phyloP scores from a whole-genome alignment of 2,888 invertebrate species.

The Scaptomyza parva region DNA sequence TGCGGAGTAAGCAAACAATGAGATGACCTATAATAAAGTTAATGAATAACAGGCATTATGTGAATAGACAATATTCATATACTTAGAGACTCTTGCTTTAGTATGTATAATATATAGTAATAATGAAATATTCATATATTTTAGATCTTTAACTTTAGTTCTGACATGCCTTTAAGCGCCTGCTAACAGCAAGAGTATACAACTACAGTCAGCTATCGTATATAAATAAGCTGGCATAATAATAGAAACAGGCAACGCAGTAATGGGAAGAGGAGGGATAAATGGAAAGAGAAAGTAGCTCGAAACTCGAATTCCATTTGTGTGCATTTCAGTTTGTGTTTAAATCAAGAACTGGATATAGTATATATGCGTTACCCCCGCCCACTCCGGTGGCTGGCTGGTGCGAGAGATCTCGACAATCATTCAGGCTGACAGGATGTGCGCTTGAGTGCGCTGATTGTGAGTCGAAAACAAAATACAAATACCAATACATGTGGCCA shows the following conservation, averaged over 20 bases:
- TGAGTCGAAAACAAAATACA: conserved; percentile 65
- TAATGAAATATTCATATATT: not conserved
- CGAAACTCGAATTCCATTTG: conserved; percentile 78
- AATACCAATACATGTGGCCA: conserved; percentile 40
- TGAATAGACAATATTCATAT: not conserved
- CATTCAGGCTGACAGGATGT: conserved; percentile 80
- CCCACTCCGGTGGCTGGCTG: conserved; percentile 25
- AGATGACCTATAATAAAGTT: conserved; percentile 12
- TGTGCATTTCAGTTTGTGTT: conserved; percentile 81
- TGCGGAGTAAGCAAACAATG: not conserved
- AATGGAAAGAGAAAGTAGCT: conserved; percentile 30
- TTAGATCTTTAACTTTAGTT: not conserved
- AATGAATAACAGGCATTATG: not conserved
- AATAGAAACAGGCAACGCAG: conserved; percentile 60
- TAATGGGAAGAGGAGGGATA: not conserved
- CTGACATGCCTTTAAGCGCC: not conserved
- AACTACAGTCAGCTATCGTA: conserved; percentile 25
- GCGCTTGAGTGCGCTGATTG: conserved; percentile 81
- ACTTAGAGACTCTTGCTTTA: not conserved
- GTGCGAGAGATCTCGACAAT: conserved; percentile 61
- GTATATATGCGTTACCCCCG: conserved; percentile 15
- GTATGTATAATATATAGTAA: not conserved
- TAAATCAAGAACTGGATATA: conserved; percentile 65
- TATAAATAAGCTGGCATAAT: conserved; percentile 61
- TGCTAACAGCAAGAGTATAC: conserved; percentile 23